A percentile compares a stretch with the other conserved stretches of the same genome.
Evolutionary conservation across 2,113 vertebrate genomes (phyloP).

Genomic region (Sinocyclocheilus maitianheensis): DNA sequence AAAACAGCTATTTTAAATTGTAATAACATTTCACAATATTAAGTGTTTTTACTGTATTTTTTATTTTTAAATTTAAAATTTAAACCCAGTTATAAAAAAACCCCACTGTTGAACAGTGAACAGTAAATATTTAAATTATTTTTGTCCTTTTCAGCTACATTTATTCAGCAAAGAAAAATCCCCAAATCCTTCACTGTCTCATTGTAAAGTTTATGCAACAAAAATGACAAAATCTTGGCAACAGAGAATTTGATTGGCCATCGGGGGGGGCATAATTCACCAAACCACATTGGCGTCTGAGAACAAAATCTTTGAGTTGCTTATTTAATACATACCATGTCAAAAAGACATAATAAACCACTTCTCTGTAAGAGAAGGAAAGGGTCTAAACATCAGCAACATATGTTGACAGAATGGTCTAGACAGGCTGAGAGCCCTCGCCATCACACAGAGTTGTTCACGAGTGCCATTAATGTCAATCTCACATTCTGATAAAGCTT

Average conservation of each 20-base stretch:
- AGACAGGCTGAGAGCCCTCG: conserved; percentile 26
- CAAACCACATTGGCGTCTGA: neutral
- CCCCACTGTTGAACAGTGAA: neutral
- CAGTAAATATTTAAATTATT: neutral
- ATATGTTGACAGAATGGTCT: conserved; percentile 6
- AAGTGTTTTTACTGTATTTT: neutral
- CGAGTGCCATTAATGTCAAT: conserved; percentile 33
- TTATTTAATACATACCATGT: conserved; percentile 4
- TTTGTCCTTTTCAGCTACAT: neutral
- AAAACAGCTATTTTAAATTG: neutral
- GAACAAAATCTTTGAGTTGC: neutral
- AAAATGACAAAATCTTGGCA: conserved; percentile 2
- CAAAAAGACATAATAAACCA: conserved; percentile 27
- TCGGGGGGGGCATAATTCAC: conserved; percentile 24
- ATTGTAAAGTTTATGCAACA: neutral
- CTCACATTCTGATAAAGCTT: conserved; percentile 25
- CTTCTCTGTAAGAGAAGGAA: neutral
- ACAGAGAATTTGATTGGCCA: conserved; percentile 6
- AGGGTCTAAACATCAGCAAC: conserved; percentile 41
- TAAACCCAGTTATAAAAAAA: no score
- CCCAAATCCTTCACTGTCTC: neutral
- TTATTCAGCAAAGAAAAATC: neutral
- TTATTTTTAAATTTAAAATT: neutral
- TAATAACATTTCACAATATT: neutral
- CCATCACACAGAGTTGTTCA: conserved; percentile 23